Evolutionary conservation across 2,888 invertebrate genomes (phyloP), one percentile per base, ranked within the genome.

Genomic region (Trissoscelio sp.): DNA sequence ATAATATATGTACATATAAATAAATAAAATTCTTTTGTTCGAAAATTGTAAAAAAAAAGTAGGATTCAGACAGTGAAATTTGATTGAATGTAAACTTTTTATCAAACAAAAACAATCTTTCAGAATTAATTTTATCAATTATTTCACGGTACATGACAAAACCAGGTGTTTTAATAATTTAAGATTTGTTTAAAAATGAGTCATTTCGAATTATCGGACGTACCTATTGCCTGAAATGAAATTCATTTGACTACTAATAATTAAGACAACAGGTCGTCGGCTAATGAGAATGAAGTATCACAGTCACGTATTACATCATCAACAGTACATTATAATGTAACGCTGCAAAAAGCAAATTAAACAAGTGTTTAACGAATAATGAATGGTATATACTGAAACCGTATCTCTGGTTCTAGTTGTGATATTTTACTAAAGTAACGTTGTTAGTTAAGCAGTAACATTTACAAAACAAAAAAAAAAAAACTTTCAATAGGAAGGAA

Each of bases 351-450:
- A 60, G 74, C 58, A 64, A 81, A 84, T 64, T 39, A 70, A 84
- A 67, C 70, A 81, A 66, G 1, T 82, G 79, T 82, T 78, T 74
- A 66, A 73, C 66, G 75, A 69, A 62, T 83, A 81, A 83, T 81
- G 24, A 81, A 79, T 84, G 74, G 60, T 75, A 86, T 85, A 85
- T 88, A 88, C 85, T 86, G 86, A 88, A 89, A 88, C 80, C 86
- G 87, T 88, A 87, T 89, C 87, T 87, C 88, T 89, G 89, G 89
- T 90, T 90, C 89, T 90, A 91, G 90, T 90, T 90, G 90, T 90
- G 91, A 91, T 91, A 91, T 90, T 90, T 89, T 89, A 89, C 84
- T 88, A 86, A 88, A 86, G 86, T 86, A 89, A 86, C 82, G 81
- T 85, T 83, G 85, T 88, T 87, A 87, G 83, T 85, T 83, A 81